phyloP scores from a whole-genome alignment of 2,888 invertebrate genomes.

The Temnothorax unifasciatus region DNA sequence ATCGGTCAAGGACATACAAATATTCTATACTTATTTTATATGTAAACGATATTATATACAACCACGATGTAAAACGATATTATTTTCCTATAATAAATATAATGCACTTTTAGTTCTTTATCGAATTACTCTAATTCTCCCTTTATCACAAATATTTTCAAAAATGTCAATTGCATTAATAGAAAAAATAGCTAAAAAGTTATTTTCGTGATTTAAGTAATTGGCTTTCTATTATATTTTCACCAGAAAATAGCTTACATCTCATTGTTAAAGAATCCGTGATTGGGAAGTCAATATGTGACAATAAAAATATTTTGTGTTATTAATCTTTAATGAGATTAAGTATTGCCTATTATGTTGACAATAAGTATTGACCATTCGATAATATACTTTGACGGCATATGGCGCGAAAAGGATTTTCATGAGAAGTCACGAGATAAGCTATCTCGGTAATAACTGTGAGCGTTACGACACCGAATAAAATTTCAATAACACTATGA shows the following conservation, averaged over 20 bases:
- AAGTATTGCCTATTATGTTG: background rate
- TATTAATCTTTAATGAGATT: conserved; percentile 2
- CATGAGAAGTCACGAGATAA: conserved; percentile 51
- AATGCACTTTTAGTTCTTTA: background rate
- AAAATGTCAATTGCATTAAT: background rate
- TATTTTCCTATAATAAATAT: conserved; percentile 10
- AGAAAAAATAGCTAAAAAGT: background rate
- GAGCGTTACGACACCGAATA: conserved; percentile 23
- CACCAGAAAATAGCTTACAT: background rate
- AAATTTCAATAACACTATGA: conserved; percentile 63
- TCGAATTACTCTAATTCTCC: background rate
- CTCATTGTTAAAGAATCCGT: background rate
- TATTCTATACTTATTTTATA: conserved; percentile 1
- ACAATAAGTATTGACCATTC: conserved; percentile 1
- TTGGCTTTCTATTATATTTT: background rate
- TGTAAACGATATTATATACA: background rate
- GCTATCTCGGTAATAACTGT: conserved; percentile 66
- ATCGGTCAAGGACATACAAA: conserved; percentile 52
- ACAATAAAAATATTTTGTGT: background rate
- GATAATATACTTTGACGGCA: conserved; percentile 5
- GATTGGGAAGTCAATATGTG: background rate
- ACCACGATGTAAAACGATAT: background rate
- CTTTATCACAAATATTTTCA: background rate
- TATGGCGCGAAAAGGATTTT: conserved; percentile 28
- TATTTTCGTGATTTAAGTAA: background rate